These are phyloP conservation scores for Edolisoma coerulescens DNA, from an alignment of 2,113 vertebrate genomes.

Conservation along the genomic window DNA sequence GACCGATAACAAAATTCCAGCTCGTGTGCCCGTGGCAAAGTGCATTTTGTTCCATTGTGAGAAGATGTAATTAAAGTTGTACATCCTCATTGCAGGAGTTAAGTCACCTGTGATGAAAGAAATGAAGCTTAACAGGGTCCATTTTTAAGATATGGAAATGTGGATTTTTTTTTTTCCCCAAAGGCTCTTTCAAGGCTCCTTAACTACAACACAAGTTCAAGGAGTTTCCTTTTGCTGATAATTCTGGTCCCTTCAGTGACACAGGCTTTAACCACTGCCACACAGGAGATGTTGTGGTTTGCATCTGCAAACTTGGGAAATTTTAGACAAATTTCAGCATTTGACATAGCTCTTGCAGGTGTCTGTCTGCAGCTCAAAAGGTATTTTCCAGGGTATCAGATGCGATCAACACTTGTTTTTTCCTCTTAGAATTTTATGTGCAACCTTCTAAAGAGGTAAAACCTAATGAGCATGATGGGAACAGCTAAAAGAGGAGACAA, in stretches of 20 bases:
- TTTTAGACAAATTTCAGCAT: neutral
- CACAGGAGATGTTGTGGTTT: neutral
- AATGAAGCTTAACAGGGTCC: neutral
- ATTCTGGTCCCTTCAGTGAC: neutral
- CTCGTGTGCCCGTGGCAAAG: neutral
- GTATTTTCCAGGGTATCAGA: neutral
- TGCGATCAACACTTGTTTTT: neutral
- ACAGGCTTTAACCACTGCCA: neutral
- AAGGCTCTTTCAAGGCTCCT: neutral
- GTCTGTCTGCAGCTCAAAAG: neutral
- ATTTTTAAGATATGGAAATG: neutral
- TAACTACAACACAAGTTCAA: neutral
- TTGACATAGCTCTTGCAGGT: neutral
- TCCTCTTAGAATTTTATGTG: neutral
- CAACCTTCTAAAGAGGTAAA: neutral
- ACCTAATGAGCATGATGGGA: neutral
- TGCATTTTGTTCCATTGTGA: neutral
- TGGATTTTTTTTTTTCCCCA: neutral
- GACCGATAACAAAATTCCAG: neutral
- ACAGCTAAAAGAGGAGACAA: neutral
- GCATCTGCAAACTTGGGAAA: neutral
- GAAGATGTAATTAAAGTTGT: neutral
- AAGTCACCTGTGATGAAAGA: neutral
- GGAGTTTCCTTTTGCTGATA: neutral
- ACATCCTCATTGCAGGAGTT: neutral